These are phyloP conservation scores for Geotrupes spiniger DNA, from an alignment of 2,888 invertebrate species.

Conservation along the genomic window DNA sequence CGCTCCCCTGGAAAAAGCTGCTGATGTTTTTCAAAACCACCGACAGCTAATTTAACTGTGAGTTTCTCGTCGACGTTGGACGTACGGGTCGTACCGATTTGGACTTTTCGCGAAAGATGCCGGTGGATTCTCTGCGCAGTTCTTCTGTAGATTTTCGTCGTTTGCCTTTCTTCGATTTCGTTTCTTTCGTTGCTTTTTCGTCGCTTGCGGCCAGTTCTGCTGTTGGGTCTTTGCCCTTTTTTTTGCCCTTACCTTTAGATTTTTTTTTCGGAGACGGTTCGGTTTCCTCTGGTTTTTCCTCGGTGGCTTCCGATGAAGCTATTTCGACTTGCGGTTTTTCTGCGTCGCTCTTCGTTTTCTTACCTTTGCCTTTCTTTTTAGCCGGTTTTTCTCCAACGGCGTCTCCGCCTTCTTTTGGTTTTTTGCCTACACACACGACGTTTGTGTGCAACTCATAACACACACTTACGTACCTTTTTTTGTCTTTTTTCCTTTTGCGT, in stretches of 20 bases:
- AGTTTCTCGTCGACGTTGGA: no score
- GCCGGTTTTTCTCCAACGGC: no score
- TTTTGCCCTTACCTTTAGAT: conserved; percentile 14
- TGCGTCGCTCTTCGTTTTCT: no score
- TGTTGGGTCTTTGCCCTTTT: conserved; percentile 12
- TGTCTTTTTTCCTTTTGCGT: conserved; percentile 46
- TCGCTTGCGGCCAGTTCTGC: background rate
- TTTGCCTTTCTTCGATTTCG: background rate
- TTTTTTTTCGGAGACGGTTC: conserved; percentile 11
- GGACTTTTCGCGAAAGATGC: no score
- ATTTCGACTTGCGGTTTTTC: conserved; percentile 48
- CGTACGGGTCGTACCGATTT: no score
- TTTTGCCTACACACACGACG: background rate
- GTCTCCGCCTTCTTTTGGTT: conserved; percentile 37
- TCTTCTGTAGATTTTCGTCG: background rate
- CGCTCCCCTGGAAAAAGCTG: background rate
- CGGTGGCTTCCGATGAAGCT: conserved; percentile 45
- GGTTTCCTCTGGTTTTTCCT: conserved; percentile 12
- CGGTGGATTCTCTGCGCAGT: no score
- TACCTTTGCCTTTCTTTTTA: no score
- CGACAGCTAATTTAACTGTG: background rate
- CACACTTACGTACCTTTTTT: conserved; percentile 41
- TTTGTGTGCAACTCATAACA: no score
- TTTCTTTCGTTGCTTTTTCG: background rate
- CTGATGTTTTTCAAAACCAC: background rate